Evolutionary conservation across 2,113 vertebrate species (phyloP).

Genomic region (Otolemur garnettii): DNA sequence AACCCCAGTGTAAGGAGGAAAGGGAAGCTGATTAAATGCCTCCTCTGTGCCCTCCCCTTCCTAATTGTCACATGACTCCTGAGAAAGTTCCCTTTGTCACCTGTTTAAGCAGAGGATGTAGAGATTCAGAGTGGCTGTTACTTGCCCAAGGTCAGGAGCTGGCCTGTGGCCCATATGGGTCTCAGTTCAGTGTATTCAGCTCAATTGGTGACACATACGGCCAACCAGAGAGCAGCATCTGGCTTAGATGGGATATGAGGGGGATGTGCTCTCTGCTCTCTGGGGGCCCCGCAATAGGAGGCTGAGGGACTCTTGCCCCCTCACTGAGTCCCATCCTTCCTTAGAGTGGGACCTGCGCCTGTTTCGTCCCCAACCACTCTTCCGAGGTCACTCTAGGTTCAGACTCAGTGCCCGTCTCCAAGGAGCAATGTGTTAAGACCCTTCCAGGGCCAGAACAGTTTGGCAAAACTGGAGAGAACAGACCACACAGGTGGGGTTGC

Average conservation of each 20-base stretch:
- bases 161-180: background rate
- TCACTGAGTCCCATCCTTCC: background rate
- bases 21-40: background rate
- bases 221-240: background rate
- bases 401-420: background rate
- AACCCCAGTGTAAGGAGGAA: too few relatives aligned
- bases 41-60: background rate
- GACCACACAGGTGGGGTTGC: rapidly evolving
- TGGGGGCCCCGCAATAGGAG: background rate
- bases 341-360: background rate
- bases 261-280: rapidly evolving
- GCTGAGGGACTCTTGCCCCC: too few relatives aligned
- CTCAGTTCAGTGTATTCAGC: background rate
- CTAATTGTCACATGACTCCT: background rate
- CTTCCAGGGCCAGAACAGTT: background rate
- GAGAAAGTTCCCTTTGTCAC: background rate
- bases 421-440: background rate
- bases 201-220: background rate
- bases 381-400: background rate
- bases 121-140: too few relatives aligned
- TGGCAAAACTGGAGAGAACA: background rate
- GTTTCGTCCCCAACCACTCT: background rate
- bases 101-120: background rate
- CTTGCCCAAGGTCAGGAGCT: background rate
- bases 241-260: rapidly evolving